A percentile compares a stretch with the other conserved stretches of the same genome.
phyloP scores from a whole-genome alignment of 2,888 invertebrate species.

The Eurois occulta region DNA sequence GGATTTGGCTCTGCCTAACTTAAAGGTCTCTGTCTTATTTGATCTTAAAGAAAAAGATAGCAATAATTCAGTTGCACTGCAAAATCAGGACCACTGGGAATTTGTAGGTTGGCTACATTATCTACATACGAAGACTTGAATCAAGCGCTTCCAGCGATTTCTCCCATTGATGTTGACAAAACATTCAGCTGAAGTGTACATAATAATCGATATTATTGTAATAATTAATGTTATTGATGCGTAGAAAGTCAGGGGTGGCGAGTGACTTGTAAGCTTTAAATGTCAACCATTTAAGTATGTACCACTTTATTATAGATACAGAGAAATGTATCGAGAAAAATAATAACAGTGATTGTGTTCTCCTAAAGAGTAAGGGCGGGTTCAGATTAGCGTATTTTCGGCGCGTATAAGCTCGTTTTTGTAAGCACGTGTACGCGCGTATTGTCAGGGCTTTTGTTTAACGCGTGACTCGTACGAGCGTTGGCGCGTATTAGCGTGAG shows the following conservation, averaged over 20 bases:
- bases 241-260: constrained; percentile 30
- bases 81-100: background rate
- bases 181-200: constrained; percentile 41
- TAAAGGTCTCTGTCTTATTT: background rate
- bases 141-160: constrained; percentile 17
- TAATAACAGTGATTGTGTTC: background rate
- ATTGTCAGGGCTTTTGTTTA: background rate
- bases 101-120: background rate
- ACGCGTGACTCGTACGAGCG: background rate
- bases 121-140: background rate
- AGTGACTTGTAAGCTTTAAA: constrained; percentile 62
- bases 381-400: background rate
- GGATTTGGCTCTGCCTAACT: background rate
- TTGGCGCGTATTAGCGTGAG: background rate
- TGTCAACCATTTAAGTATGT: constrained; percentile 49
- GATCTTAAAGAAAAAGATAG: constrained; percentile 1
- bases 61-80: background rate
- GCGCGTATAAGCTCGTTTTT: background rate
- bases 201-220: constrained; percentile 52
- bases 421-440: background rate
- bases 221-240: constrained; percentile 50
- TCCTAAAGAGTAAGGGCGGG: background rate
- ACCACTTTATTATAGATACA: constrained; percentile 14
- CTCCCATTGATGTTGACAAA: constrained; percentile 25
- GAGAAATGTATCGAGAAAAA: constrained; percentile 14